These are phyloP conservation scores for Myrmecophaga tridactyla DNA, from an alignment of 2,113 vertebrate genomes.

Conservation along the genomic window DNA sequence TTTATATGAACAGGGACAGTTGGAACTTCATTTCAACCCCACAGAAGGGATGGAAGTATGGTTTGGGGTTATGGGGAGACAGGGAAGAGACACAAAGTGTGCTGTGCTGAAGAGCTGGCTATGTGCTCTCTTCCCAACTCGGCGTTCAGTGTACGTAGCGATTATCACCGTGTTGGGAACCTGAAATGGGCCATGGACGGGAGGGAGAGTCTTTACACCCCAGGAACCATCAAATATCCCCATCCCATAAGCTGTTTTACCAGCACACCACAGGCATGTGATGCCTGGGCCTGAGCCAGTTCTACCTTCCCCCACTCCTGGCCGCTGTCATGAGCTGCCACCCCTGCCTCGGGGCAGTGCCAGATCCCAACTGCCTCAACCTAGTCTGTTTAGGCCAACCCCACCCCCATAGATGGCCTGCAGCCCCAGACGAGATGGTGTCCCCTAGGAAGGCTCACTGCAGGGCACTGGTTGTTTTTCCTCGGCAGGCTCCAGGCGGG, in stretches of 20 bases:
- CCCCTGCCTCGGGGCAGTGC: no score
- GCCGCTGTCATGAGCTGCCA: background rate
- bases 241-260: background rate
- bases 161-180: background rate
- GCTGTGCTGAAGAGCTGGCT: background rate
- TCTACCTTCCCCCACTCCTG: background rate
- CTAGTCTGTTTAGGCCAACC: background rate
- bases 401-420: background rate
- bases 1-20: background rate
- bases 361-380: background rate
- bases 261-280: background rate
- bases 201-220: background rate
- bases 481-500: background rate
- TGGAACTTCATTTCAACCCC: background rate
- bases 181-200: background rate
- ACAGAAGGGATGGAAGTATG: background rate
- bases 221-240: background rate
- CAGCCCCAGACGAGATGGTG: background rate
- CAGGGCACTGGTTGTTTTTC: background rate
- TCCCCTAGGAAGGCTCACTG: background rate
- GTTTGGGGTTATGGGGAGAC: background rate
- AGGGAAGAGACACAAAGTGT: background rate
- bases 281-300: background rate
- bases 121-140: background rate
- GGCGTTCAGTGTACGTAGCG: background rate